These are phyloP conservation scores for Arvicola amphibius DNA, from an alignment of 2,797 vertebrate species.

Conservation along the genomic window DNA sequence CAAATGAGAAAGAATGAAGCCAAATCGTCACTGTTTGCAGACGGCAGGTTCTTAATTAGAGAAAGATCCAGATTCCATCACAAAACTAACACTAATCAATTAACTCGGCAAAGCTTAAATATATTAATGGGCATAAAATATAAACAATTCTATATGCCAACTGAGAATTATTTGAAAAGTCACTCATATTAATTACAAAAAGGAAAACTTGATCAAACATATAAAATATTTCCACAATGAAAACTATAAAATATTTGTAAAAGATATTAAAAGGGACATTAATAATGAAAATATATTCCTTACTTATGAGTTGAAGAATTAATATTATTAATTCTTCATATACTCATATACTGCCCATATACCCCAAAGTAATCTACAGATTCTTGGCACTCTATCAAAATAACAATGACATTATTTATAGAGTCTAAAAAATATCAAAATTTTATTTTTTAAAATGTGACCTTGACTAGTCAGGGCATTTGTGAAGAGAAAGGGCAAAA, in stretches of 20 bases:
- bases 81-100: background rate
- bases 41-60: background rate
- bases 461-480: background rate
- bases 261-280: background rate
- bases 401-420: background rate
- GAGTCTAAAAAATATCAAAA: background rate
- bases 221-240: background rate
- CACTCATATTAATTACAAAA: background rate
- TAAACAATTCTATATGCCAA: background rate
- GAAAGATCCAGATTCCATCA: background rate
- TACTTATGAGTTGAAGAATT: background rate
- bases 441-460: background rate
- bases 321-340: background rate
- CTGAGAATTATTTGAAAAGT: background rate
- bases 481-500: background rate
- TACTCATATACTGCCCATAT: background rate
- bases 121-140: background rate
- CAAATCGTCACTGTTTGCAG: background rate
- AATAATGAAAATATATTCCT: background rate
- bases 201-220: background rate
- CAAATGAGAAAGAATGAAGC: background rate
- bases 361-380: background rate
- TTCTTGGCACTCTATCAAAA: background rate
- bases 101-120: background rate
- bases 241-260: background rate